phyloP scores from a whole-genome alignment of 1,140 invertebrate genomes.

The Tribolium castaneum region DNA sequence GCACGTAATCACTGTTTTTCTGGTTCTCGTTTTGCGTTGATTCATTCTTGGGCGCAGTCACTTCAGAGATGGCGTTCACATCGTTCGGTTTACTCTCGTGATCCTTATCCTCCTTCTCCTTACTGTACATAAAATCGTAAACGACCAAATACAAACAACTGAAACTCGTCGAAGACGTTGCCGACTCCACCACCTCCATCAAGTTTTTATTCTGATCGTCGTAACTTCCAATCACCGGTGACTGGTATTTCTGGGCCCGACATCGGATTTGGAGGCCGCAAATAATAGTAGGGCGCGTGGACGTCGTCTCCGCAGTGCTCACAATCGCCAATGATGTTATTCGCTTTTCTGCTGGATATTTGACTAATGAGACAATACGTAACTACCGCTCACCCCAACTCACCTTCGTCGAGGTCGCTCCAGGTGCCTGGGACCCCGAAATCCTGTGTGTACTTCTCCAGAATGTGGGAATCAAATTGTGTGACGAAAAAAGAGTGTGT shows the following conservation, averaged over 20 bases:
- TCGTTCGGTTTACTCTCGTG: slow-evolving; percentile 23
- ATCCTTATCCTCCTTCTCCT: slow-evolving; percentile 50
- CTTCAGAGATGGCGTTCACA: neutral
- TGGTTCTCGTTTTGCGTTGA: slow-evolving; percentile 13
- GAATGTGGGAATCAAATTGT: slow-evolving; percentile 61
- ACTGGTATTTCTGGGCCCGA: slow-evolving; percentile 30
- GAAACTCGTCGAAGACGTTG: slow-evolving; percentile 40
- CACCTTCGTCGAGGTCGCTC: slow-evolving; percentile 54
- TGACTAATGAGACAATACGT: slow-evolving; percentile 42
- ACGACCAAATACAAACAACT: slow-evolving; percentile 67
- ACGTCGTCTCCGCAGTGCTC: slow-evolving; percentile 53
- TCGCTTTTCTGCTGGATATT: slow-evolving; percentile 62
- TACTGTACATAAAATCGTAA: slow-evolving; percentile 70
- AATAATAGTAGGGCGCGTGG: slow-evolving; percentile 58
- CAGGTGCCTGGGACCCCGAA: slow-evolving; percentile 57
- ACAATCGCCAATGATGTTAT: slow-evolving; percentile 68
- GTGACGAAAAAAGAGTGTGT: slow-evolving; percentile 62
- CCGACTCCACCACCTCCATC: slow-evolving; percentile 50
- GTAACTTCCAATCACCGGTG: slow-evolving; percentile 38
- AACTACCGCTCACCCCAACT: neutral
- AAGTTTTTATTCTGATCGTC: slow-evolving; percentile 50
- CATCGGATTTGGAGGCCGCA: slow-evolving; percentile 58
- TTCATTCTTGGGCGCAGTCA: neutral
- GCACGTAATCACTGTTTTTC: slow-evolving; percentile 2
- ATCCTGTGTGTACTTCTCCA: slow-evolving; percentile 61